Conservation (phyloP, 2,888 invertebrate genomes). For the Coleophora deauratella region DNA sequence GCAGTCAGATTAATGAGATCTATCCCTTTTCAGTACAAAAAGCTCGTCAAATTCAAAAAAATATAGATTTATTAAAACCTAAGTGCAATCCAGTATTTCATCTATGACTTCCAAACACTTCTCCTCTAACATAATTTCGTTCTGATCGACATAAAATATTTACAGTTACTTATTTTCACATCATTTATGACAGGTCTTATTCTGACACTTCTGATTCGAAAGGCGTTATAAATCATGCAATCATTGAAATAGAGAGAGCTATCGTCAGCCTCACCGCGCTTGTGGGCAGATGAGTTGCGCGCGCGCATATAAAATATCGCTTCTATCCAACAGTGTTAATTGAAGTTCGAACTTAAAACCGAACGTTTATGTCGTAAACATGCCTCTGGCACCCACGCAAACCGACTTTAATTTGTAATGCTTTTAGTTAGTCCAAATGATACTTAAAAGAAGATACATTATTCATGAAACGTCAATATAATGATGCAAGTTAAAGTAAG, state of each 20-base stretch:
- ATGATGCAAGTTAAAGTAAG: too few species aligned
- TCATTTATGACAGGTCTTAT: too few species aligned
- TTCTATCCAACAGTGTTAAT: conserved; percentile 38
- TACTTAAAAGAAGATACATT: conserved; percentile 45
- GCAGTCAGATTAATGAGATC: too few species aligned
- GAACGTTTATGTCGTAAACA: conserved; percentile 33
- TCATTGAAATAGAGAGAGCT: conserved; percentile 17
- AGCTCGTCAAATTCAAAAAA: too few species aligned
- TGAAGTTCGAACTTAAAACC: conserved; percentile 35
- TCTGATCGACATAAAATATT: too few species aligned
- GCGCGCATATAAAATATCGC: conserved; percentile 19
- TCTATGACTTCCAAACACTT: too few species aligned
- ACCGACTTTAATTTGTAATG: conserved; percentile 56
- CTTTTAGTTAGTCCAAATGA: conserved; percentile 54
- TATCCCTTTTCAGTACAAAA: too few species aligned
- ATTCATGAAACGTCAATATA: conserved; percentile 15
- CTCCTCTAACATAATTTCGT: too few species aligned
- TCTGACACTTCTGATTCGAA: too few species aligned
- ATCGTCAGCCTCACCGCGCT: conserved; percentile 17
- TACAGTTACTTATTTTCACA: too few species aligned
- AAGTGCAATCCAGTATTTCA: too few species aligned
- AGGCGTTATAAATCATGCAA: conserved; percentile 5
- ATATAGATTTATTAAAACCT: too few species aligned
- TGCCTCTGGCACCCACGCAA: conserved; percentile 45
- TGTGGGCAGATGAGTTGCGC: conserved; percentile 26